Base-by-base conservation (phyloP, 2,797 vertebrate species). In the Pipistrellus kuhlii region DNA sequence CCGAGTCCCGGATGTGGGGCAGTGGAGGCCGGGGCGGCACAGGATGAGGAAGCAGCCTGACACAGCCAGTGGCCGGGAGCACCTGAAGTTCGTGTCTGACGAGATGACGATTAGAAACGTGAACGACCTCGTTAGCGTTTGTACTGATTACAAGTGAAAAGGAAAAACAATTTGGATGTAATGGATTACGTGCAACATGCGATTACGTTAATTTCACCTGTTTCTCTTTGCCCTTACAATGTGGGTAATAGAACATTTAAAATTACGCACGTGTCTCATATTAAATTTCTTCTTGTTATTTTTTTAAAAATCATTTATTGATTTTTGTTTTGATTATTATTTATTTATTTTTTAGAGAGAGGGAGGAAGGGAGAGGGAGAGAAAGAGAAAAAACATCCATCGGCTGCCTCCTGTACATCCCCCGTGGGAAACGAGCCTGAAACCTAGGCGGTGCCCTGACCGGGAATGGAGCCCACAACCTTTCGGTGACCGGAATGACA, bases 61-160 rank as follows among this genome's bases (percentile, higher is more conserved):
- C 25, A 0, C 1, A 0, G 1, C 27, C 0, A 0, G 15, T 5
- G 88, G 75, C 55, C 55, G 0, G 0, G 8, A 38, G 41, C 51
- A 0, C 11, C 4, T 53, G 71, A 25, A n/a, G 62, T 23, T 14
- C 27, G 15, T 0, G 20, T 20, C n/a, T 30, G 75, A 6, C 2
- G 57, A 87, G 76, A 25, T 3, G 17, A 20, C 10, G 38, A 35
- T 2, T 23, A 32, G n/a, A 73, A 55, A 23, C 2, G 13, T 13
- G 27, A 59, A 80, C 18, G 48, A 5, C 1, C 27, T 87, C 11
- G 2, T 41, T 71, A 53, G 20, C 6, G 27, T 27, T 95, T 93
- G 90, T 35, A n/a, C 41, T 44, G 71, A 64, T 82, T 44, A 17
- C 11, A 11, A 4, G 21, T 64, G 89, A 46, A 94, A 38, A 64